Percentiles rank a stretch among this genome's conserved stretches.
Evolutionary conservation across 2,888 invertebrate species (phyloP).

Genomic region (Sceliomorpha sp.): DNA sequence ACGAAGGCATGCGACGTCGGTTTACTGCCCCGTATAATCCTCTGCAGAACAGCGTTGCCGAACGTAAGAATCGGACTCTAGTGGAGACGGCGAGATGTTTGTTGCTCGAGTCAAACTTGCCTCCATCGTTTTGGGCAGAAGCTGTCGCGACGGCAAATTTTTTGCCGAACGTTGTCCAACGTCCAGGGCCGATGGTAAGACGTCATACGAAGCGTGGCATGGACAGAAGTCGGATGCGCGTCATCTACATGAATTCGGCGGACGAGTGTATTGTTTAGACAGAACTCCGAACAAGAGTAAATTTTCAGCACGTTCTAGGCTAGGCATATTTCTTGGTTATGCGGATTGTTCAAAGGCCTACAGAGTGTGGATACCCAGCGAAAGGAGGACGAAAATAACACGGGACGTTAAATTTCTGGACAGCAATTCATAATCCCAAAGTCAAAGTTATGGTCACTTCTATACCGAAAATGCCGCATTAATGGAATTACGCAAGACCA

Average conservation of each 20-base stretch:
- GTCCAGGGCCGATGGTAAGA: conserved; percentile 31
- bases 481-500: too few species aligned
- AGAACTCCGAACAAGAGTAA: conserved; percentile 31
- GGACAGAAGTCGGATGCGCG: conserved; percentile 43
- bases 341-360: conserved; percentile 46
- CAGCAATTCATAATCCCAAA: too few species aligned
- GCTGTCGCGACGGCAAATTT: conserved; percentile 62
- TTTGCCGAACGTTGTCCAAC: conserved; percentile 62
- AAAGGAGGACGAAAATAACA: conserved; percentile 36
- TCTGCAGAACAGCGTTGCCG: conserved; percentile 65
- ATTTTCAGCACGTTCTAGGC: conserved; percentile 35
- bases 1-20: conserved; percentile 55
- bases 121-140: conserved; percentile 63
- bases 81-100: conserved; percentile 63
- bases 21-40: conserved; percentile 60
- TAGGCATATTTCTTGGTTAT: conserved; percentile 47
- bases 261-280: conserved; percentile 27
- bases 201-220: conserved; percentile 51
- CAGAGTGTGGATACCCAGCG: conserved; percentile 42
- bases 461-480: too few species aligned
- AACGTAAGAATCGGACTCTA: conserved; percentile 64
- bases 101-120: conserved; percentile 53
- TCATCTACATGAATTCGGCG: conserved; percentile 60
- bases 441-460: too few species aligned
- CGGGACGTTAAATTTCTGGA: conserved; percentile 51